Evolutionary conservation across 2,113 vertebrate genomes (phyloP).

Genomic region (Acanthisitta chloris): DNA sequence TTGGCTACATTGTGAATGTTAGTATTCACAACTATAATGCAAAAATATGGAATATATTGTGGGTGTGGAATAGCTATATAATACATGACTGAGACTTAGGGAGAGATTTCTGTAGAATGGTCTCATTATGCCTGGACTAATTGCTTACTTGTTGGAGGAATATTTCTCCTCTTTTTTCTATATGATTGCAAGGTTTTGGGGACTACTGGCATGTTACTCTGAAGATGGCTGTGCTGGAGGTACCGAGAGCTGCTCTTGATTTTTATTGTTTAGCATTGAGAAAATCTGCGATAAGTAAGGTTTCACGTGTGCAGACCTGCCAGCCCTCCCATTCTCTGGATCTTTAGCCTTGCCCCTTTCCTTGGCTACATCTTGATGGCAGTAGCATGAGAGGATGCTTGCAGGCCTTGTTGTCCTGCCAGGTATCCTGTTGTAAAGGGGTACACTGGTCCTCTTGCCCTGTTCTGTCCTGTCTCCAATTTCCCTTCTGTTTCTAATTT

Average conservation of each 20-base stretch:
- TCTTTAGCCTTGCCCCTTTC: background rate
- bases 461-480: background rate
- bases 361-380: background rate
- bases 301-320: background rate
- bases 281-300: background rate
- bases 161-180: background rate
- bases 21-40: background rate
- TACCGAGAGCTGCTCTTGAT: background rate
- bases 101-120: background rate
- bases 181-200: background rate
- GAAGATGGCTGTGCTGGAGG: background rate
- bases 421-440: fast-evolving
- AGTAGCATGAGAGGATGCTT: background rate
- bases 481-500: background rate
- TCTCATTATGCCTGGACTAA: background rate
- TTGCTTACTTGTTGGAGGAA: background rate
- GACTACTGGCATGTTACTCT: background rate
- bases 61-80: background rate
- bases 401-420: background rate
- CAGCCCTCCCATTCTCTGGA: background rate
- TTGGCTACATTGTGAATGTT: background rate
- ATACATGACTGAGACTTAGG: background rate
- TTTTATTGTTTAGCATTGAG: background rate
- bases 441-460: background rate
- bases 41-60: background rate